phyloP scores from a whole-genome alignment of 2,888 invertebrate species.

The Sepioteuthis lessoniana region DNA sequence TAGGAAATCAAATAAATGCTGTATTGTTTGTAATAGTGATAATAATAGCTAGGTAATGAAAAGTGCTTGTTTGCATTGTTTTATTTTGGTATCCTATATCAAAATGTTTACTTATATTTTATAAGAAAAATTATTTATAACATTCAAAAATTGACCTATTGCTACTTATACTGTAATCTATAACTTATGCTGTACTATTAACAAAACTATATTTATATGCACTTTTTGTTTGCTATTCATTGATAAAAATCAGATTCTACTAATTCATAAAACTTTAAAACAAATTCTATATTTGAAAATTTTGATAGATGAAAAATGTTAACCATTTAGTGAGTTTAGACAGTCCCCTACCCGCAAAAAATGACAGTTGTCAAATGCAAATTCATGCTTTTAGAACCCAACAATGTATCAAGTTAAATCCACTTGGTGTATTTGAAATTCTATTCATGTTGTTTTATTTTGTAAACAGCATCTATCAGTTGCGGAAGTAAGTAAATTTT shows the following conservation, averaged over 20 bases:
- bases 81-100: neutral
- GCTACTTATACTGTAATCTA: too few species aligned
- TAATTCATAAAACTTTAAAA: neutral
- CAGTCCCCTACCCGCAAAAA: neutral
- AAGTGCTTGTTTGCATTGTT: neutral
- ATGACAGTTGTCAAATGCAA: neutral
- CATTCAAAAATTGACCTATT: too few species aligned
- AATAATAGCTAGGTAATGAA: neutral
- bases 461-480: neutral
- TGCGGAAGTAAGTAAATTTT: slow-evolving; percentile 20
- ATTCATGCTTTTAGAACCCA: neutral
- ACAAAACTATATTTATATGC: neutral
- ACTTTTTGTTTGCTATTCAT: neutral
- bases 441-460: neutral
- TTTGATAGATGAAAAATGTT: neutral
- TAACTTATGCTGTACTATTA: too few species aligned
- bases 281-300: neutral
- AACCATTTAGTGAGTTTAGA: neutral
- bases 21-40: too few species aligned
- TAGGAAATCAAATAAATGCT: too few species aligned
- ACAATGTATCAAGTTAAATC: neutral
- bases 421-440: neutral
- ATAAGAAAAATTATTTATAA: too few species aligned
- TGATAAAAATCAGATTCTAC: neutral
- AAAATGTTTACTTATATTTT: too few species aligned